Conservation (phyloP, 2,797 vertebrate species). For the Paedocypris micromegethes region DNA sequence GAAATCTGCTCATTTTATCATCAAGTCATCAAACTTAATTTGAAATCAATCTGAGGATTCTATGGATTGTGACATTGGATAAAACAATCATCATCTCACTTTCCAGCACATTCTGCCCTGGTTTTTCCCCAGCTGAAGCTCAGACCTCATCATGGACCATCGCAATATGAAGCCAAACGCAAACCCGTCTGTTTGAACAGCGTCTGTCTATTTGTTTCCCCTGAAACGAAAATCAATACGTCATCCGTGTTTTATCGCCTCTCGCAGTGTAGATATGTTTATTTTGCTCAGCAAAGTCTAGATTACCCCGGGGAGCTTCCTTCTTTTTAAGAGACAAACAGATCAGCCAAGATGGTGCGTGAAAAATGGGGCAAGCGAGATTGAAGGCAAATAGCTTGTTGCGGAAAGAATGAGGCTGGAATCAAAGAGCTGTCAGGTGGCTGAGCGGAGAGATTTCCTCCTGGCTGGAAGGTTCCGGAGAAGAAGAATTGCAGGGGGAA, state of each 20-base stretch:
- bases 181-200: constrained; percentile 10
- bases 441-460: constrained; percentile 20
- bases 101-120: background rate
- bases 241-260: constrained; percentile 26
- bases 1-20: too few relatives aligned
- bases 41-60: too few relatives aligned
- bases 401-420: constrained; percentile 22
- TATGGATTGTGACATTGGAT: too few relatives aligned
- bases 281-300: constrained; percentile 33
- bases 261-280: constrained; percentile 33
- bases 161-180: constrained; percentile 17
- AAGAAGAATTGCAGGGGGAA: constrained; percentile 4
- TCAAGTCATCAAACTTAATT: too few relatives aligned
- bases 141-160: constrained; percentile 8
- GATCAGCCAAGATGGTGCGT: constrained; percentile 24
- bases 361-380: constrained; percentile 24
- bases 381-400: constrained; percentile 30
- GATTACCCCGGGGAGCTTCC: constrained; percentile 28
- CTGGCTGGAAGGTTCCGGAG: constrained; percentile 21
- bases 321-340: constrained; percentile 26
- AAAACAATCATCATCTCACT: too few relatives aligned
- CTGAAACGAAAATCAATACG: constrained; percentile 40
- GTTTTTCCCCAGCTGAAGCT: background rate
- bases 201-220: constrained; percentile 34
- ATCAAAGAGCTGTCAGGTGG: constrained; percentile 35